A percentile compares a stretch with the other conserved stretches of the same genome.
Evolutionary conservation across 1,140 invertebrate genomes (phyloP).

Genomic region (Drosophila asahinai): DNA sequence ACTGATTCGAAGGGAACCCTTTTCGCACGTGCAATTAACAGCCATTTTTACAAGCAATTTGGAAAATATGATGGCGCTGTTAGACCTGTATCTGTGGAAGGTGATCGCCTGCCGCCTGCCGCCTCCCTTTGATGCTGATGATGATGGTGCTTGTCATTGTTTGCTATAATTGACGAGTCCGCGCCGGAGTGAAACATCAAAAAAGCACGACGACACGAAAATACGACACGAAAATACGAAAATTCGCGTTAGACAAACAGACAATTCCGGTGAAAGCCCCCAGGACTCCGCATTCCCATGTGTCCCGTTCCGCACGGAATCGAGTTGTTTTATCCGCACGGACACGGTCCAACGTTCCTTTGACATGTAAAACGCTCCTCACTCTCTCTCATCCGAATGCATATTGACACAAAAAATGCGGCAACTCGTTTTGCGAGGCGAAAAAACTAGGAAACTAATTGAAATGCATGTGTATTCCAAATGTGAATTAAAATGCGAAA

Average conservation of each 20-base stretch:
- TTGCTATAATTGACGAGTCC: conserved; percentile 57
- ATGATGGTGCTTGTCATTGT: conserved; percentile 53
- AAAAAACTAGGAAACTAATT: conserved; percentile 54
- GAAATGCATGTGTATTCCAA: conserved; percentile 68
- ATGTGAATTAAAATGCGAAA: conserved; percentile 66
- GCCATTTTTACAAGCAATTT: conserved; percentile 77
- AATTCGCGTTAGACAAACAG: conserved; percentile 50
- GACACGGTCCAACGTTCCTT: conserved; percentile 53
- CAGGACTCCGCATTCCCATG: neutral
- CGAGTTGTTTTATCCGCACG: conserved; percentile 46
- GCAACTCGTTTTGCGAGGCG: neutral
- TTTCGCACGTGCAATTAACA: conserved; percentile 77
- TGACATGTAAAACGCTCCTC: conserved; percentile 70
- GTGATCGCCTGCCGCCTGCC: conserved; percentile 14
- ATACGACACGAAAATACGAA: conserved; percentile 20
- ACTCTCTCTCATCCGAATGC: conserved; percentile 27
- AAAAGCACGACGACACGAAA: conserved; percentile 25
- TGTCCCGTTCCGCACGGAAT: conserved; percentile 18
- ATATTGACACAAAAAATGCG: conserved; percentile 35
- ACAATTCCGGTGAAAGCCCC: conserved; percentile 20
- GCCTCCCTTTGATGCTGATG: conserved; percentile 31
- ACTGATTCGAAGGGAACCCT: conserved; percentile 47
- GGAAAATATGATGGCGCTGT: conserved; percentile 73
- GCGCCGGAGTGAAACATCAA: conserved; percentile 45
- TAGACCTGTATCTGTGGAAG: conserved; percentile 36